phyloP scores from a whole-genome alignment of 2,113 vertebrate species.

The Tragulus kanchil region DNA sequence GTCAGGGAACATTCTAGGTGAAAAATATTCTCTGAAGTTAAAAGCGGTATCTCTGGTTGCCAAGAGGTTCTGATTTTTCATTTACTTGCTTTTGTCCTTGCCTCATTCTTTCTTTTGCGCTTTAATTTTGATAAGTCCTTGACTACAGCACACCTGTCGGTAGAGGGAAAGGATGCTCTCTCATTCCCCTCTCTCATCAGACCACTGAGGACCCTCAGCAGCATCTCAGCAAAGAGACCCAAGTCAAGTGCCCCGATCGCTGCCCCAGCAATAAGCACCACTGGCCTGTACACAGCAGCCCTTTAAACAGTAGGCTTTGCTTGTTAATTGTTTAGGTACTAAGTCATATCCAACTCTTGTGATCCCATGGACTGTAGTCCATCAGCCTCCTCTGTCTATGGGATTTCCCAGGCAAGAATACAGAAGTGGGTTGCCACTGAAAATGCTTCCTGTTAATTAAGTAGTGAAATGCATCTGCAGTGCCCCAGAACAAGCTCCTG shows the following conservation, averaged over 20 bases:
- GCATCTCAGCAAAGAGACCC: neutral
- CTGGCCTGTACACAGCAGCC: neutral
- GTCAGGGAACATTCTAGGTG: neutral
- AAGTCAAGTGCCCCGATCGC: neutral
- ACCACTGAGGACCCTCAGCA: neutral
- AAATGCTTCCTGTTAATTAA: conserved; percentile 30
- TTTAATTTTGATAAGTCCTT: neutral
- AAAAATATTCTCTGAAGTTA: neutral
- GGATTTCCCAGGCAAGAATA: neutral
- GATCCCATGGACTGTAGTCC: neutral
- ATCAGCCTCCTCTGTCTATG: neutral
- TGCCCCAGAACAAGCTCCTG: conserved; percentile 4
- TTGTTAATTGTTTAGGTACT: neutral
- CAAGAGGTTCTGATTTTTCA: conserved; percentile 17
- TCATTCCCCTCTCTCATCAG: neutral
- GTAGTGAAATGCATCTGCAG: neutral
- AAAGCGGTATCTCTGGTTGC: neutral
- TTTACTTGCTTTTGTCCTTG: conserved; percentile 8
- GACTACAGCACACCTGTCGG: neutral
- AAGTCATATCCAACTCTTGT: neutral
- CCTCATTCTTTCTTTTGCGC: conserved; percentile 14
- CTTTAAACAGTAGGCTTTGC: neutral
- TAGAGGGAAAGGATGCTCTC: neutral
- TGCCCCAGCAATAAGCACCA: neutral
- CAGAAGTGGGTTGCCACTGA: neutral